Base-by-base conservation (phyloP, 2,888 invertebrate genomes). In the Drosophila algonquin region DNA sequence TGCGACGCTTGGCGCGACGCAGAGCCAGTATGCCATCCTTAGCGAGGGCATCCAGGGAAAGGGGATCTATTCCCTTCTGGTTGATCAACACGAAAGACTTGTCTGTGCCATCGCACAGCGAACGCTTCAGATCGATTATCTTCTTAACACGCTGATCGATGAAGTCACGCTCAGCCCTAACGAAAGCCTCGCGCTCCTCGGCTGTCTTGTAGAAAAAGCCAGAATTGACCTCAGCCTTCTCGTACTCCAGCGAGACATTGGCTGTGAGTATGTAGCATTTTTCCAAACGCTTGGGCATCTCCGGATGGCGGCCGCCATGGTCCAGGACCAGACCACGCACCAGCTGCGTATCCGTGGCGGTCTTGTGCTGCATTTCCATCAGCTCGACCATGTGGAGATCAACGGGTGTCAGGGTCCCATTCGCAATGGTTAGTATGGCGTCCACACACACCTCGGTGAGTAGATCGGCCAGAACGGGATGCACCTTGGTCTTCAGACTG, bases 201-300 rank as follows among this genome's bases (percentile, higher is more conserved):
- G 99, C 98, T 2, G 97, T 97, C 93, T 99, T 99, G 93, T 99
- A 99, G 94, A 99, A 99, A 93, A 99, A 99, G 1, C 99, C 98
- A 8, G 99, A 98, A 93, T 99, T 99, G 0, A 96, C 96, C 92
- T 95, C 98, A 90, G 98, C 98, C 93, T 99, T 99, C 92, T 99
- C 99, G 91, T 99, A 99, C 92, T 99, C 99, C 91, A 99, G 94
- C 14, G 98, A 98, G 27, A 99, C 98, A 91, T 99, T 99, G 92
- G 98, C 98, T 0, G 98, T 99, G 30, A 99, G 94, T 88, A 99
- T 98, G 92, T 96, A 99, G 14, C 97, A 98, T 90, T 99, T 97
- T 83, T 95, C 96, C 0, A 98, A 93, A 63, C 95, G 95, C 92
- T 98, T 99, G 5, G 98, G 98, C 99, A 99, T 99, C 91, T 99